Evolutionary conservation across 2,113 vertebrate species (phyloP).

Genomic region (Fregetta grallaria): DNA sequence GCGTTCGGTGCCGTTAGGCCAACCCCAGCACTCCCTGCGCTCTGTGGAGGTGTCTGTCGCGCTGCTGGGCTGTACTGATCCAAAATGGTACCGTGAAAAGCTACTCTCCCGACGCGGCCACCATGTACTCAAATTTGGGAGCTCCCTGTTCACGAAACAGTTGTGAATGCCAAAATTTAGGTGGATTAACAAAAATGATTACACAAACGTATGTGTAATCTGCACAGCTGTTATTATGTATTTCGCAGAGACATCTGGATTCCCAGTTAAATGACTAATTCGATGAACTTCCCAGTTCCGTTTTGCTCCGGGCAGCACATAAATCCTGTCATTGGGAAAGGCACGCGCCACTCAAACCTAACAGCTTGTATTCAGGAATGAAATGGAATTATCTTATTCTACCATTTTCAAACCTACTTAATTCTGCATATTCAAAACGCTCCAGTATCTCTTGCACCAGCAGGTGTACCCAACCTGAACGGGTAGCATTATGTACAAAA

Average conservation of each 20-base stretch:
- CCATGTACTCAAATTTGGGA: accelerated
- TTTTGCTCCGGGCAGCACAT: neutral
- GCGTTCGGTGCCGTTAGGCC: accelerated
- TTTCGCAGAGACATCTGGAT: neutral
- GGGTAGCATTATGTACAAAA: neutral
- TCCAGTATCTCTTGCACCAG: neutral
- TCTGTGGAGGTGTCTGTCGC: neutral
- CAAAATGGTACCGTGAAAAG: accelerated
- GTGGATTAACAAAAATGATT: neutral
- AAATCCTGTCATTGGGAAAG: neutral
- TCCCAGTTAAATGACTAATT: neutral
- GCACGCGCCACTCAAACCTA: neutral
- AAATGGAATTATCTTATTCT: neutral
- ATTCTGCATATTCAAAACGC: neutral
- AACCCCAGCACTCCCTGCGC: neutral
- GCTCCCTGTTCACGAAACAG: neutral
- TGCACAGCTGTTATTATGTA: neutral
- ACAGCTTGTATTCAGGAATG: accelerated
- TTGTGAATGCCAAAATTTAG: neutral
- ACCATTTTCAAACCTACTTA: neutral
- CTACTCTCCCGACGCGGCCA: accelerated
- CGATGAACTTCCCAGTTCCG: neutral
- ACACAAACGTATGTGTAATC: neutral
- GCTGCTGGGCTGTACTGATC: accelerated
- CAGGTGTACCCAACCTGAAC: neutral